Evolutionary conservation across 2,888 invertebrate species (phyloP), one percentile per base, ranked within the genome.

Genomic region (Polydrusus pterygomalis): DNA sequence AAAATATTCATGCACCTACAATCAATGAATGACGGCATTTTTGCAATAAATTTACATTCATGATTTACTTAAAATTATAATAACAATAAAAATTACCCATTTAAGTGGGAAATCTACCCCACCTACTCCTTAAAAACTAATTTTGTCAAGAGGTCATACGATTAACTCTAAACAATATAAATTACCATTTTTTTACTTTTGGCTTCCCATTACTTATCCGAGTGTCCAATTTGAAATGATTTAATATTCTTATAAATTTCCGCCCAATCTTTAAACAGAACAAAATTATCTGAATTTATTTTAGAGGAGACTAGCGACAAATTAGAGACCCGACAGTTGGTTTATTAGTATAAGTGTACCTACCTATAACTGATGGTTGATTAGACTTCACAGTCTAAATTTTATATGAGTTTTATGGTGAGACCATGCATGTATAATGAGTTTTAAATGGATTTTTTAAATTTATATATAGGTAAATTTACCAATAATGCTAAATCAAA

Each of bases 31-130:
- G 34, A 56, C 56, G 11, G 34, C n/a, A 34, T 40, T 3, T 38
- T 38, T 38, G 58, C 58, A 60, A 38, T 60, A 60, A 60, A 60
- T 60, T 18, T 38, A 40, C 58, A n/a, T n/a, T n/a, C n/a, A 58
- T 58, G n/a, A 34, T 58, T 58, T 15, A 34, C 34, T 34, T 3
- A 58, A 60, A 40, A 60, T 60, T 60, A 60, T 17, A 60, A 60
- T 38, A 60, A 58, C 58, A 58, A 58, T 58, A 58, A 58, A 58
- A 15, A 60, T 38, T 13, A 60, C 8, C 38, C 38, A 60, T 60
- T 60, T 11, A 60, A 38, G 38, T 60, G 40, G 38, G 58, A 38
- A 60, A 17, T 38, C 30, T 60, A 60, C 38, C 58, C 38, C 58
- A 60, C 58, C 58, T 60, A 60, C 58, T 17, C 38, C n/a, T 18